Evolutionary conservation across 2,888 invertebrate genomes (phyloP).

Genomic region (Drosophila borealis): DNA sequence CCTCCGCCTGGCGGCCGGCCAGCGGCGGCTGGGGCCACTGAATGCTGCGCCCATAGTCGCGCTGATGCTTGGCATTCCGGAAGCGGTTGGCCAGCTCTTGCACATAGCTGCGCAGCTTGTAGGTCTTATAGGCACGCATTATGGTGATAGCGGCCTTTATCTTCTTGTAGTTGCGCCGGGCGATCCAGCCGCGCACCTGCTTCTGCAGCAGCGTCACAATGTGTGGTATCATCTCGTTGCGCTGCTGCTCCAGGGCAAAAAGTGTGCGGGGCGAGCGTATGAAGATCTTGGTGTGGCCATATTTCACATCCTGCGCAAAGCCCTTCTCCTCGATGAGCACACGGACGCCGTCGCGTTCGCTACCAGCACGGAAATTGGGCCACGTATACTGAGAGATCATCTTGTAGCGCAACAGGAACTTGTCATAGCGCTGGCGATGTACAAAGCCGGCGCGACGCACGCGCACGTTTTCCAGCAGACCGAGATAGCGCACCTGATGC

Average conservation of each 20-base stretch:
- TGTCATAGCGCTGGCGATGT: slow-evolving; percentile 96
- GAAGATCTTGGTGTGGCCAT: slow-evolving; percentile 98
- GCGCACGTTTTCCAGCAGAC: slow-evolving; percentile 97
- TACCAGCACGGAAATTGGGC: slow-evolving; percentile 95
- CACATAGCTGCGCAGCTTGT: slow-evolving; percentile 91
- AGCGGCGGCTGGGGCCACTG: slow-evolving; percentile 93
- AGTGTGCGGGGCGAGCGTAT: slow-evolving; percentile 96
- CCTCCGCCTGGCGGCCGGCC: slow-evolving; percentile 88
- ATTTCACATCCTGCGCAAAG: slow-evolving; percentile 93
- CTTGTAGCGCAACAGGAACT: slow-evolving; percentile 97
- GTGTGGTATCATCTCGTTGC: slow-evolving; percentile 94
- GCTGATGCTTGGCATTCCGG: slow-evolving; percentile 87
- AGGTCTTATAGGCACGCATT: slow-evolving; percentile 90
- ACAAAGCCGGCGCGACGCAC: slow-evolving; percentile 99
- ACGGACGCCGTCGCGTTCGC: slow-evolving; percentile 92
- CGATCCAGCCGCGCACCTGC: slow-evolving; percentile 94
- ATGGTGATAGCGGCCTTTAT: slow-evolving; percentile 94
- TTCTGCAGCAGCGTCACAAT: slow-evolving; percentile 98
- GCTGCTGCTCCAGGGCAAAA: slow-evolving; percentile 93
- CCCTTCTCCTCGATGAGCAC: slow-evolving; percentile 93
- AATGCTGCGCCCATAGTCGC: slow-evolving; percentile 91
- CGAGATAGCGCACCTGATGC: slow-evolving; percentile 89
- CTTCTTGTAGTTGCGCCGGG: slow-evolving; percentile 91
- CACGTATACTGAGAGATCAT: slow-evolving; percentile 98
- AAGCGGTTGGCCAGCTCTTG: slow-evolving; percentile 88